A percentile compares a stretch with the other conserved stretches of the same genome.
These are phyloP conservation scores for Lithobius niger DNA, from an alignment of 1,140 invertebrate genomes.

Conservation along the genomic window DNA sequence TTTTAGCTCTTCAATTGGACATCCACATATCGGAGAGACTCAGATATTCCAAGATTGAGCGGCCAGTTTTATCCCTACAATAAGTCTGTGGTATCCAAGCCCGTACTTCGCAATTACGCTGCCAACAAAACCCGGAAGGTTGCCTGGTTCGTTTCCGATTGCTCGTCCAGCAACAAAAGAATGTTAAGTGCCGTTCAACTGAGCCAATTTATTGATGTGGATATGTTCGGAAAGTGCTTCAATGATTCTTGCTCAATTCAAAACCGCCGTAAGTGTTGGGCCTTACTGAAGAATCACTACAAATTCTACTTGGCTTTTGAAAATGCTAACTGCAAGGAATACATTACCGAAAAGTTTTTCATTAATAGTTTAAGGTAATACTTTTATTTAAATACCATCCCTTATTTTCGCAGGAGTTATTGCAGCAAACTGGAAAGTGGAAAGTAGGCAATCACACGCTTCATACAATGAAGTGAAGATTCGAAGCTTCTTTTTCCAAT, in stretches of 20 bases:
- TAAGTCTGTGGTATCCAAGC: conserved; percentile 41
- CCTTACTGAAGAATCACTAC: conserved; percentile 37
- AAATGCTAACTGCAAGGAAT: conserved; percentile 54
- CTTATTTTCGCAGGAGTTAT: no score
- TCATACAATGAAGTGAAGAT: no score
- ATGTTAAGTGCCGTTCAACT: conserved; percentile 46
- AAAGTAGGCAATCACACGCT: no score
- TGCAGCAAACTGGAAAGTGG: no score
- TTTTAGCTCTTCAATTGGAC: conserved; percentile 6
- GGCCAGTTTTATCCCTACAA: conserved; percentile 85
- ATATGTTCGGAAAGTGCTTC: conserved; percentile 42
- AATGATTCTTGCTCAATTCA: conserved; percentile 40
- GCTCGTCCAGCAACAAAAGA: conserved; percentile 37
- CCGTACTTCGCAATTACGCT: conserved; percentile 36
- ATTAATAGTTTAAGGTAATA: conserved; percentile 13
- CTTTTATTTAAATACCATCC: not conserved
- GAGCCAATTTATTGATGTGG: conserved; percentile 38
- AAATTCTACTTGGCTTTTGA: conserved; percentile 64
- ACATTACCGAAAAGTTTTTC: conserved; percentile 49
- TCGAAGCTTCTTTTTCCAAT: no score
- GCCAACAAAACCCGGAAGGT: conserved; percentile 18
- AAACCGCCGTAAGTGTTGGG: conserved; percentile 40
- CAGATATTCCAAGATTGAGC: conserved; percentile 89
- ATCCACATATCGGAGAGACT: conserved; percentile 74
- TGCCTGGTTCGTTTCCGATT: conserved; percentile 48